Evolutionary conservation across 2,888 invertebrate species (phyloP), one percentile per base, ranked within the genome.

Genomic region (Dryocosmus kuriphilus): DNA sequence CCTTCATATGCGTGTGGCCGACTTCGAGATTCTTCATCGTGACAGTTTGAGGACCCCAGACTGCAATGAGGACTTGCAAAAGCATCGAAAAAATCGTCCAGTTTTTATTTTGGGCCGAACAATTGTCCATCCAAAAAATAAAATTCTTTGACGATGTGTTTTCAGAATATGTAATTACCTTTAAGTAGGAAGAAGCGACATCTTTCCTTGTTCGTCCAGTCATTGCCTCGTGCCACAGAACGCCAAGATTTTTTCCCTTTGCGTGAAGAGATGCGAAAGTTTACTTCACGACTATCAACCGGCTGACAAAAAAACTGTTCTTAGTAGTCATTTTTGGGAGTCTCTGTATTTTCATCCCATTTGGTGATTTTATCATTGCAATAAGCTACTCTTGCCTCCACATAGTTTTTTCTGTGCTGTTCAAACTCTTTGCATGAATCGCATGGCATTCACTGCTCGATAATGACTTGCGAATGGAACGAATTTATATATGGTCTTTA

Each of bases 111-210:
- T 62, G 32, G 0, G 8, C 32, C 2, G n/a, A 19, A 19, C 62
- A 62, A 8, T 62, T 62, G n/a, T n/a, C n/a, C n/a, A 30, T 62
- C 62, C 62, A 62, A 30, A 30, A 62, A 32, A 62, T 32, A 7
- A 27, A 62, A 19, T 32, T 32, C 8, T 16, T 62, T 7, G 30
- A 16, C 2, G 0, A 2, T 1, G 19, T 32, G 16, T 62, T 62
- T 19, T 62, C 8, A 8, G 32, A 62, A 16, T 6, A 32, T 8
- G 5, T 1, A 30, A 62, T 62, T 19, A 62, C 30, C 30, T 62
- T 62, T 4, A 62, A 7, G 16, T 30, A 62, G 2, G n/a, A 62
- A 0, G 16, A 62, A 19, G 19, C 19, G 7, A 32, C 62, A 32
- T 62, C n/a, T 62, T 62, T 62, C 7, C 19, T 32, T 32, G 62